Evolutionary conservation across 2,113 vertebrate species (phyloP), one percentile per base, ranked within the genome.

Genomic region (Aythya baeri): DNA sequence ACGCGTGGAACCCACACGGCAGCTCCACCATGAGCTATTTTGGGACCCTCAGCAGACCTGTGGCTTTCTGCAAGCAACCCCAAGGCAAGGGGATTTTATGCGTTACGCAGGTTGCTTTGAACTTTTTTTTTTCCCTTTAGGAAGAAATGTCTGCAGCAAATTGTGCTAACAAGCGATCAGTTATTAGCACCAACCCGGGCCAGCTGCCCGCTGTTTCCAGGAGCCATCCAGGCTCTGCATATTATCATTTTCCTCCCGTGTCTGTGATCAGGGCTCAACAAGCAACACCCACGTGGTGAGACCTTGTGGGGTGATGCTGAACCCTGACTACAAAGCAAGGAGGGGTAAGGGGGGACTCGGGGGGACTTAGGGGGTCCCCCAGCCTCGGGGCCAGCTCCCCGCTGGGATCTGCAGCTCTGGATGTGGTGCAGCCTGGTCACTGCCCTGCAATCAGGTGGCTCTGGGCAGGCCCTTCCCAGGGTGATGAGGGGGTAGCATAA

Each of bases 161-260:
- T 88, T 1, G 61, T 54, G 80, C 65, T n/a, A 66, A 91, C 77
- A 65, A 75, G 59, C 62, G 7, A 55, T 4, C 0, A 8, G 32
- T 50, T 34, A 61, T 66, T 38, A 44, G 2, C 25, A 44, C 29
- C 81, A 2, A 9, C 77, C 32, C 23, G 3, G 1, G 63, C 17
- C 68, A 46, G 79, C 2, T 4, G 55, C 62, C 15, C 41, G 46
- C 75, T 71, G 41, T 7, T 74, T 27, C 23, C 80, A 46, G 43
- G 18, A 2, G 2, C 43, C 4, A 0, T 21, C 63, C 55, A 17
- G 0, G 1, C 12, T 71, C 38, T 76, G 73, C 57, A 26, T 6
- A 13, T 41, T 27, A 36, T 38, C 49, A 3, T 25, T 16, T 31
- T 50, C 43, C 32, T 78, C 50, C 57, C 20, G 12, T 22, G 38